These are phyloP conservation scores for Berghia stephanieae DNA, from an alignment of 1,140 invertebrate species.

Conservation along the genomic window DNA sequence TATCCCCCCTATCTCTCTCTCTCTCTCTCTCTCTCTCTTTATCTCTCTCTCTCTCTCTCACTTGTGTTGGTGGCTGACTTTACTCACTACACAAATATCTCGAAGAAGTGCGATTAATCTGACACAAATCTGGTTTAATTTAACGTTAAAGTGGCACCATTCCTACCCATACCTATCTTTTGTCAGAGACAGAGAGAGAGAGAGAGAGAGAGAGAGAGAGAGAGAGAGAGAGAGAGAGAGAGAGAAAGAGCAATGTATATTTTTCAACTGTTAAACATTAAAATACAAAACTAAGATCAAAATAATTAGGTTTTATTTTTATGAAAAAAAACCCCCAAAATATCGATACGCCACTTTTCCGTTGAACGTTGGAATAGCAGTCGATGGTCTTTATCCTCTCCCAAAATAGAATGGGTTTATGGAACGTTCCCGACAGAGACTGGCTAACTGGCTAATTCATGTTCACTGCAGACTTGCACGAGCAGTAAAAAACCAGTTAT, in stretches of 20 bases:
- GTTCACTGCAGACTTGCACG: background rate
- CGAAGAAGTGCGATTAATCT: too few relatives aligned
- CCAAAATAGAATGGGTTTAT: background rate
- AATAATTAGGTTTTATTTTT: too few relatives aligned
- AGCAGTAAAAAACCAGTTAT: too few relatives aligned
- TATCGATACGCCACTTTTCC: too few relatives aligned
- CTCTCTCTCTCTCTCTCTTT: background rate
- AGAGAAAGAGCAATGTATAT: background rate
- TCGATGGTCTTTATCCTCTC: background rate
- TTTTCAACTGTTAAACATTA: background rate
- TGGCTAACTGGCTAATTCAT: too few relatives aligned
- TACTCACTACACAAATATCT: too few relatives aligned
- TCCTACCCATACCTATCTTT: background rate
- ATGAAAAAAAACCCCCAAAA: too few relatives aligned
- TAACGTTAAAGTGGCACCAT: background rate
- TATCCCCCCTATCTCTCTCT: background rate
- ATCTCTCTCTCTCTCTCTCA: too few relatives aligned
- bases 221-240: conserved; percentile 29
- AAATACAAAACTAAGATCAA: background rate
- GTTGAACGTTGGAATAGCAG: too few relatives aligned
- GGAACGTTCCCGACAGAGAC: background rate
- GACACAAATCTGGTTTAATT: background rate
- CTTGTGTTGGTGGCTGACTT: too few relatives aligned
- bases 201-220: background rate
- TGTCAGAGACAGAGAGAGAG: background rate